Base-by-base conservation (phyloP, 2,888 invertebrate genomes). In the Sinodicranocentrus sp. region DNA sequence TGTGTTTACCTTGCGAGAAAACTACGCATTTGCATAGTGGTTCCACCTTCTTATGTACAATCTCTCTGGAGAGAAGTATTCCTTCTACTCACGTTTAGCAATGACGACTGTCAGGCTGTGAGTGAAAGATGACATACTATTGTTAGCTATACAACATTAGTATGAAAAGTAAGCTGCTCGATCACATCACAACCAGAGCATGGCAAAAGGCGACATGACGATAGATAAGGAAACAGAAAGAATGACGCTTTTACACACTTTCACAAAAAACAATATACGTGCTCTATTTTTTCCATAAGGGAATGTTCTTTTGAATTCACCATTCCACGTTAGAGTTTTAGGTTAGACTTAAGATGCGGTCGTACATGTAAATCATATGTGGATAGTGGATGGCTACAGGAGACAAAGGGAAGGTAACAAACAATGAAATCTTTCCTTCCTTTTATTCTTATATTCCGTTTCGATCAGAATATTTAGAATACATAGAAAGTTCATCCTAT, bases 321-420 rank as follows among this genome's bases (percentile, higher is more conserved):
- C n/a, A n/a, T n/a, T n/a, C n/a, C n/a, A n/a, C n/a, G n/a, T n/a
- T n/a, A n/a, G n/a, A n/a, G n/a, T n/a, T n/a, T n/a, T n/a, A n/a
- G n/a, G n/a, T n/a, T n/a, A n/a, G n/a, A n/a, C n/a, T n/a, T n/a
- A 39, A 39, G 13, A 39, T 39, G 13, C 13, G 39, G 39, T 13
- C 39, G 13, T 39, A 39, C 39, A 39, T 39, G 6, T 8, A 5
- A 8, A 5, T 39, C 39, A 39, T 39, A 5, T 39, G 39, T 39
- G 39, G 13, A 39, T 8, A 39, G 13, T 39, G 13, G 39, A 13
- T 39, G 39, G n/a, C n/a, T n/a, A n/a, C n/a, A n/a, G n/a, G 48
- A 15, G 48, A 48, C 48, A n/a, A n/a, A n/a, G n/a, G n/a, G n/a
- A n/a, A 48, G 48, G 48, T 48, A 48, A 48, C n/a, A 48, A 10